Evolutionary conservation across 2,888 invertebrate species (phyloP).

Genomic region (Drosophila stalkeri): DNA sequence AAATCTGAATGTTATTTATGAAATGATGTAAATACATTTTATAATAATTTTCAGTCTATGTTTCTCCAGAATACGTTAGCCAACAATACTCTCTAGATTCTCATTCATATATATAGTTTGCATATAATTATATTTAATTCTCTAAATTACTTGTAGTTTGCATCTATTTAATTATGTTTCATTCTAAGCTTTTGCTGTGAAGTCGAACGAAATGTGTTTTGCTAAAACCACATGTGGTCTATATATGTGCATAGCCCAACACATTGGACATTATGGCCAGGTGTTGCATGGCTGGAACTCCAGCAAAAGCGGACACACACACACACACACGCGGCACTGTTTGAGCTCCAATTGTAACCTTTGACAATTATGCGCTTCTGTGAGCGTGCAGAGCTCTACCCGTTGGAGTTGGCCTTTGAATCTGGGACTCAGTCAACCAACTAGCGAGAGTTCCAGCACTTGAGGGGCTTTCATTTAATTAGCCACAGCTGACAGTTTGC

Average conservation of each 20-base stretch:
- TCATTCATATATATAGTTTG: too few relatives aligned
- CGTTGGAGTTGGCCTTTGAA: slow-evolving; percentile 29
- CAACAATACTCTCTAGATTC: too few relatives aligned
- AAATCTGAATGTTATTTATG: background rate
- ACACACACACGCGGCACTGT: slow-evolving; percentile 13
- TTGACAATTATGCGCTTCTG: slow-evolving; percentile 66
- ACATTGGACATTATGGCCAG: slow-evolving; percentile 58
- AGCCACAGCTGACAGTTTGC: slow-evolving; percentile 78
- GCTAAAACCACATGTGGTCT: background rate
- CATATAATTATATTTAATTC: too few relatives aligned
- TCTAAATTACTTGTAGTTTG: too few relatives aligned
- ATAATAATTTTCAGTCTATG: background rate
- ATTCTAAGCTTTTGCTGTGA: background rate
- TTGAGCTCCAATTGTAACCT: slow-evolving; percentile 37
- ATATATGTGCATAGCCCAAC: slow-evolving; percentile 35
- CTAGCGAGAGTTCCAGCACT: slow-evolving; percentile 75
- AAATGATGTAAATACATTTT: background rate
- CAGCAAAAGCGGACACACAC: slow-evolving; percentile 15
- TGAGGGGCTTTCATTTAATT: slow-evolving; percentile 74
- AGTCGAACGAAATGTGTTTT: background rate
- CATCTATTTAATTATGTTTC: background rate
- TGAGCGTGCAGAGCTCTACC: slow-evolving; percentile 57
- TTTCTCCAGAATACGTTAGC: too few relatives aligned
- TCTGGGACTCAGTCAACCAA: slow-evolving; percentile 43
- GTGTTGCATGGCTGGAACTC: slow-evolving; percentile 49